Evolutionary conservation across 35 echinoderm and acorn worm genomes (phyloP), one percentile per base, ranked within the genome.

Genomic region (Chiridota heheva): DNA sequence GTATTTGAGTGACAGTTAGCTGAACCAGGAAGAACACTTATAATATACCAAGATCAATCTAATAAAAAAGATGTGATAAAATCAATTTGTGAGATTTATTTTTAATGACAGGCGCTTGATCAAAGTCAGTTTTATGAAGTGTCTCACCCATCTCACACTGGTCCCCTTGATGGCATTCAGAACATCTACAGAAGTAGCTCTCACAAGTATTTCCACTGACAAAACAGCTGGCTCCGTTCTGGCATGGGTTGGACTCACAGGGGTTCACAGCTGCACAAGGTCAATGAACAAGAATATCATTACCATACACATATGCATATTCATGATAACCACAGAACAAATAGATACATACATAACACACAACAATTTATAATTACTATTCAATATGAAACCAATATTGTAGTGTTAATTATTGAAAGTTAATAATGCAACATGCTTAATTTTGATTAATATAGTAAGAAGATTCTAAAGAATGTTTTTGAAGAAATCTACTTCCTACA

Each of bases 211-310:
- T 55, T n/a, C 66, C 74, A 44, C 76, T 78, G 71, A 78, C 64
- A 26, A 86, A 85, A 49, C 90, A 93, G 2, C 35, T 68, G 2
- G 78, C 90, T 24, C 64, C 64, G 71, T 93, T 93, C 78, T 57
- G 51, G 68, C 90, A 93, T 36, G 90, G 90, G 47, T 57, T 34
- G 0, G 78, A 55, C 7, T 48, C 69, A 43, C 84, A 87, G 2
- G 74, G 72, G 58, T 87, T 58, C 13, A 78, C 60, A 12, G 84
- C 84, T 87, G 72, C 15, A 42, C n/a, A n/a, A n/a, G n/a, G n/a
- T n/a, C n/a, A n/a, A n/a, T n/a, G n/a, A n/a, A n/a, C n/a, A n/a
- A n/a, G n/a, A n/a, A n/a, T n/a, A n/a, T n/a, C n/a, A n/a, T n/a
- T n/a, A n/a, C n/a, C n/a, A n/a, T n/a, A n/a, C n/a, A n/a, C n/a